A percentile compares a stretch with the other conserved stretches of the same genome.
Evolutionary conservation across 2,888 invertebrate species (phyloP).

Genomic region (Tipula helvola): DNA sequence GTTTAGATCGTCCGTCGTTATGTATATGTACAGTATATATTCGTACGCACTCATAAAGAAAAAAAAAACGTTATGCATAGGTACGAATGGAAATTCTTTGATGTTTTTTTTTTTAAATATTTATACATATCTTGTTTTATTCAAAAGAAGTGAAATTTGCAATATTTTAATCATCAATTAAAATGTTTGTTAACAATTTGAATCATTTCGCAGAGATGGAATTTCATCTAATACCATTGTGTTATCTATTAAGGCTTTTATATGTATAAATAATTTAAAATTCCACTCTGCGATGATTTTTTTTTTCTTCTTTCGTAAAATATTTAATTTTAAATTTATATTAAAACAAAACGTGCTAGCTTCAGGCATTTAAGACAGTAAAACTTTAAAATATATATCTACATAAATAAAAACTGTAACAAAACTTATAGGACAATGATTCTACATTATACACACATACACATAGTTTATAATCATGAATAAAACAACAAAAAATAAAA

Average conservation of each 20-base stretch:
- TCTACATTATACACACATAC: neutral
- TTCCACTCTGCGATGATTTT: neutral
- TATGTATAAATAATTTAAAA: neutral
- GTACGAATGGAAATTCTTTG: neutral
- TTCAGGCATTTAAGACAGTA: neutral
- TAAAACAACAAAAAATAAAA: neutral
- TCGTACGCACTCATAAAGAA: neutral
- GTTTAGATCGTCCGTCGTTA: neutral
- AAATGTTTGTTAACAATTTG: neutral
- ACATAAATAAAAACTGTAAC: neutral
- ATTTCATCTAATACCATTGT: neutral
- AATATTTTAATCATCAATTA: slow-evolving; percentile 4
- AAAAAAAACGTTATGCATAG: neutral
- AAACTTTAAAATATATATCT: neutral
- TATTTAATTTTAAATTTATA: neutral
- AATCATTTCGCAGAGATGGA: slow-evolving; percentile 4
- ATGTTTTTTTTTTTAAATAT: neutral
- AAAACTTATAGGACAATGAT: neutral
- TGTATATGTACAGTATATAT: neutral
- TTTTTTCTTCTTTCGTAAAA: neutral
- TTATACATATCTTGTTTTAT: neutral
- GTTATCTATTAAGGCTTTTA: neutral
- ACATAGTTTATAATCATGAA: neutral
- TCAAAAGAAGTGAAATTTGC: neutral
- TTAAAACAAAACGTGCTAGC: slow-evolving; percentile 4